These are phyloP conservation scores for Zapornia atra DNA, from an alignment of 2,113 vertebrate genomes.

Conservation along the genomic window DNA sequence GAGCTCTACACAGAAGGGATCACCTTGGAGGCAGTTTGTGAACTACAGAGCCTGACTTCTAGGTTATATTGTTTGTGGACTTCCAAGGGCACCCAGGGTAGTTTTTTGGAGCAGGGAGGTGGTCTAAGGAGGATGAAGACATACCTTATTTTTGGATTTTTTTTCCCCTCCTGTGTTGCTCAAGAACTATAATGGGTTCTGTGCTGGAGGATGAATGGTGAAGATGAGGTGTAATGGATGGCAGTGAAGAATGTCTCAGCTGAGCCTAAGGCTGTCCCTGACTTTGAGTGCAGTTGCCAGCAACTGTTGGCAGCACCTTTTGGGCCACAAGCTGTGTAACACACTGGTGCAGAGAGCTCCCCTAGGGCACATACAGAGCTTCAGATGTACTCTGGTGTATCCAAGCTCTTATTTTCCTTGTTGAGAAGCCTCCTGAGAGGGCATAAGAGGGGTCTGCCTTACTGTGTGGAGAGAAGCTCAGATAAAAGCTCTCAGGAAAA, in stretches of 20 bases:
- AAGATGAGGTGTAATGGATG: fast-evolving
- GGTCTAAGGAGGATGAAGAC: not conserved
- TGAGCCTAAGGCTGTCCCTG: not conserved
- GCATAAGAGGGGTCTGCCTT: not conserved
- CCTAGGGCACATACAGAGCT: not conserved
- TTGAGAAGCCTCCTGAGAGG: not conserved
- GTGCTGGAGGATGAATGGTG: not conserved
- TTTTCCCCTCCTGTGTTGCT: not conserved
- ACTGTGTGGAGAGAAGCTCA: not conserved
- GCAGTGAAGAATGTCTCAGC: not conserved
- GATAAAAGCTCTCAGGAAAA: not conserved
- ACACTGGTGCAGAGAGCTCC: not conserved
- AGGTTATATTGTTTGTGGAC: not conserved
- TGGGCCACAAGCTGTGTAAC: not conserved
- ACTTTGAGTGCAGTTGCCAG: not conserved
- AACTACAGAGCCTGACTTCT: not conserved
- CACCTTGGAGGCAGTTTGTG: not conserved
- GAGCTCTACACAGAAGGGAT: not conserved
- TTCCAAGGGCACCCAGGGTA: not conserved
- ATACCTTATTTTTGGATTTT: not conserved
- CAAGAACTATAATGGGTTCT: not conserved
- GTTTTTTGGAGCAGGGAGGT: not conserved
- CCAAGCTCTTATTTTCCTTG: not conserved
- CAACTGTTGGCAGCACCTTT: not conserved
- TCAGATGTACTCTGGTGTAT: not conserved